A percentile compares a stretch with the other conserved stretches of the same genome.
Conservation (phyloP, 2,888 invertebrate genomes). For the Nysson spinosus region DNA sequence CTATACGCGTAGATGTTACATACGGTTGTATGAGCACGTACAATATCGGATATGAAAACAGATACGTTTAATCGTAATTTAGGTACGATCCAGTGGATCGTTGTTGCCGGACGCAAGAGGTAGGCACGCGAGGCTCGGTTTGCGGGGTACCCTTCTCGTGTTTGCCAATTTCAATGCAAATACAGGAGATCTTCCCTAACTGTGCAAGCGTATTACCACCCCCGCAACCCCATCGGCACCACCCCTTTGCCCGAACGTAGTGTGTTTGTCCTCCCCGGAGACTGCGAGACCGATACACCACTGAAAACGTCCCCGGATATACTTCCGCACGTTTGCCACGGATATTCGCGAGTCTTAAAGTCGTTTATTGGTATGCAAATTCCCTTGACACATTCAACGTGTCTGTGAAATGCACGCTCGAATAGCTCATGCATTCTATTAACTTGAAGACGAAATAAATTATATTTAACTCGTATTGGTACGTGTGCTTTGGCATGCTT, state of each 20-base stretch:
- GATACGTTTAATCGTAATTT: slow-evolving; percentile 2
- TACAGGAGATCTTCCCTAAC: slow-evolving; percentile 59
- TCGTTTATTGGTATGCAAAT: background rate
- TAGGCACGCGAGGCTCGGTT: slow-evolving; percentile 22
- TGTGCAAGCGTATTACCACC: slow-evolving; percentile 59
- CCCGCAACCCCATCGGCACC: slow-evolving; percentile 51
- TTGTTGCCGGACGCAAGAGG: slow-evolving; percentile 22
- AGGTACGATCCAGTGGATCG: slow-evolving; percentile 28
- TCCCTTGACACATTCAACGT: background rate
- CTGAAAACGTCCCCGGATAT: slow-evolving; percentile 23
- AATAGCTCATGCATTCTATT: background rate
- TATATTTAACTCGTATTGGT: no score
- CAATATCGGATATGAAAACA: no score
- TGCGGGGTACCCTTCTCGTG: slow-evolving; percentile 36
- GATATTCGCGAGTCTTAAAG: slow-evolving; percentile 11
- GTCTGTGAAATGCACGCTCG: background rate
- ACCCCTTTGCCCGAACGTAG: slow-evolving; percentile 43
- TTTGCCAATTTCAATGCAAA: slow-evolving; percentile 71
- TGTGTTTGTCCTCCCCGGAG: slow-evolving; percentile 43
- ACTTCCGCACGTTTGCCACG: slow-evolving; percentile 25
- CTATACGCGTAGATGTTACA: no score
- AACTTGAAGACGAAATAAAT: background rate
- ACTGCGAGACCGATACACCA: slow-evolving; percentile 27
- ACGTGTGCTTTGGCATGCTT: no score
- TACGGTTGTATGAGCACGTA: no score